Base-by-base conservation (phyloP, 2,797 vertebrate species). In the Spheniscus humboldti region DNA sequence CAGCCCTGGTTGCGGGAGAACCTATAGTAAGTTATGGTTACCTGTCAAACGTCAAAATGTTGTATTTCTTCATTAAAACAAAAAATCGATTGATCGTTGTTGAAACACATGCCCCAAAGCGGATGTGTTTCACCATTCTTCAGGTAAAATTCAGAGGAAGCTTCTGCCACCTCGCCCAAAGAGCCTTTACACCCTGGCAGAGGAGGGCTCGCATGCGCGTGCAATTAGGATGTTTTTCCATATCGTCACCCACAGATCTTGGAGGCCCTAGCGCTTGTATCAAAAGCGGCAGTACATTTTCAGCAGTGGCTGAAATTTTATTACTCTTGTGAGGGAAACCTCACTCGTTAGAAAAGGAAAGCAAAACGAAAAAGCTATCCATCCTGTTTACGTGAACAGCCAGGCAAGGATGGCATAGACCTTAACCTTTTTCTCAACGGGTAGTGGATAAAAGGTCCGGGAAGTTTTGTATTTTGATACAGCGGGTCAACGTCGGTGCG, bases 401-500 rank as follows among this genome's bases (percentile, higher is more conserved):
- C 7, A 3, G 18, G 10, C 2, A 13, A 24, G n/a, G 39, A 2
- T 2, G 25, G 27, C 25, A 3, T 2, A 22, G 48, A 15, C 10
- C 7, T 15, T 5, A 18, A 17, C 37, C 11, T 27, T 52, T 48
- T 50, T 52, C 28, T 30, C 10, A 5, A 1, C 2, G 14, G 17
- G 5, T 7, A 9, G 47, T 3, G 13, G 53, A 23, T 30, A 27
- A 64, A 37, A 43, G 23, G 7, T 18, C 10, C 1, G 1, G 27
- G 19, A 11, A 13, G 50, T 8, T 68, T 37, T 39, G 23, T 13
- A 1, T 47, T 23, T 35, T 24, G 35, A 28, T 24, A 5, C 3
- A 15, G 75, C 2, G 2, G 11, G 27, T 24, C 0, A 6, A 22
- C 39, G 12, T 24, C 31, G 1, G 27, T 7, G 39, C 1, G 0